Conservation (phyloP, 2,888 invertebrate genomes). For the Papilio protenor region DNA sequence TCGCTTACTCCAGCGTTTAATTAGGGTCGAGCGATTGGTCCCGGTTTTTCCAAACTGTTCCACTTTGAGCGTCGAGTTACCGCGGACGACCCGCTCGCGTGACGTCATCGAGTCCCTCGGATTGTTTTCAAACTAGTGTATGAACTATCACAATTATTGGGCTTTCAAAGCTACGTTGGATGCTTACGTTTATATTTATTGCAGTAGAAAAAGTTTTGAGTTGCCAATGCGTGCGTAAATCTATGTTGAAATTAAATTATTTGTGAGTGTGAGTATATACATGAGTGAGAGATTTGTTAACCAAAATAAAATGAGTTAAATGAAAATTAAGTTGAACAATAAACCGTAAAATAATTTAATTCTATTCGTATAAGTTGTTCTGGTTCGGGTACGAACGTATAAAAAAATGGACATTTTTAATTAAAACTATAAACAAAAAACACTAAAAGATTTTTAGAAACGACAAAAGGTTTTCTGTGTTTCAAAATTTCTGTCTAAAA, state of each 20-base stretch:
- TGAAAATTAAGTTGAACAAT: no score
- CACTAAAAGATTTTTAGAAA: not conserved
- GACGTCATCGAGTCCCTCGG: conserved; percentile 7
- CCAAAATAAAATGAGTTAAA: no score
- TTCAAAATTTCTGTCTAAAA: not conserved
- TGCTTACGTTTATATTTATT: no score
- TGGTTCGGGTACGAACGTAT: not conserved
- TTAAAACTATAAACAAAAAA: conserved; percentile 1
- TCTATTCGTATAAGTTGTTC: no score
- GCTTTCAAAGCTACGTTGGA: not conserved
- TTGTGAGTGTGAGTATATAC: no score
- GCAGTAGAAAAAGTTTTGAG: no score
- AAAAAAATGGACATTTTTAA: not conserved
- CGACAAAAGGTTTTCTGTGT: not conserved
- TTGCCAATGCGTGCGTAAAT: no score
- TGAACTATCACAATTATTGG: not conserved
- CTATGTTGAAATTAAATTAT: no score
- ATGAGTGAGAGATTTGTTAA: no score
- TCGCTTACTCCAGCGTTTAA: conserved; percentile 21
- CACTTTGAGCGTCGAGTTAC: conserved; percentile 24
- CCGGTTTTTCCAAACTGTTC: conserved; percentile 33
- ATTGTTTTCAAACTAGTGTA: conserved; percentile 7
- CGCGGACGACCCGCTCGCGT: not conserved
- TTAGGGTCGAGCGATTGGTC: conserved; percentile 19
- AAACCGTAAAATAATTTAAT: no score